phyloP scores from a whole-genome alignment of 2,113 vertebrate genomes.

The Neoarius graeffei region DNA sequence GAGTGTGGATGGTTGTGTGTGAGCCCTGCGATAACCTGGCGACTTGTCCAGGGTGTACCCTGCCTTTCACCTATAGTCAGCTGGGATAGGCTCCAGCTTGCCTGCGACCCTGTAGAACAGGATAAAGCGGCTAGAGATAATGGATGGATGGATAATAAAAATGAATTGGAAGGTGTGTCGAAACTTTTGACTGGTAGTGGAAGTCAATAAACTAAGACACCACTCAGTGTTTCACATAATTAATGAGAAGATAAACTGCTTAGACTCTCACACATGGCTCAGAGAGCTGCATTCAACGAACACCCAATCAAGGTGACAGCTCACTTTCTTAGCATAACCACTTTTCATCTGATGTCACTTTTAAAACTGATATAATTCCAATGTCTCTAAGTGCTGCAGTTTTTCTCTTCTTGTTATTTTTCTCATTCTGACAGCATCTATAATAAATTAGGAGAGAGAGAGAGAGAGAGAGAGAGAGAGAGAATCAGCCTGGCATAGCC shows the following conservation, averaged over 20 bases:
- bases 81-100: too few species aligned
- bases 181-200: too few species aligned
- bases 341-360: slow-evolving; percentile 18
- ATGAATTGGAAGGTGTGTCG: too few species aligned
- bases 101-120: too few species aligned
- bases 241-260: neutral
- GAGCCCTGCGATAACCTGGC: too few species aligned
- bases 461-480: slow-evolving; percentile 8
- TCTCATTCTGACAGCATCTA: slow-evolving; percentile 50
- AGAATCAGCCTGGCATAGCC: slow-evolving; percentile 22
- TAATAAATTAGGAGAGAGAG: slow-evolving; percentile 24
- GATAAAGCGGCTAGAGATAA: too few species aligned
- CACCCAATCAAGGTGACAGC: neutral
- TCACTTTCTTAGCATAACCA: neutral
- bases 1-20: too few species aligned
- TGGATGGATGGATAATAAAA: too few species aligned
- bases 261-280: neutral
- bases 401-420: slow-evolving; percentile 38
- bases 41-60: too few species aligned
- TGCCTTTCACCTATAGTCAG: too few species aligned
- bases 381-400: slow-evolving; percentile 31
- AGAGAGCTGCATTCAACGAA: neutral
- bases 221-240: too few species aligned
- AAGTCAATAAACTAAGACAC: too few species aligned
- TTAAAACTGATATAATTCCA: slow-evolving; percentile 44